Evolutionary conservation across 2,113 vertebrate genomes (phyloP).

Genomic region (Crocuta crocuta): DNA sequence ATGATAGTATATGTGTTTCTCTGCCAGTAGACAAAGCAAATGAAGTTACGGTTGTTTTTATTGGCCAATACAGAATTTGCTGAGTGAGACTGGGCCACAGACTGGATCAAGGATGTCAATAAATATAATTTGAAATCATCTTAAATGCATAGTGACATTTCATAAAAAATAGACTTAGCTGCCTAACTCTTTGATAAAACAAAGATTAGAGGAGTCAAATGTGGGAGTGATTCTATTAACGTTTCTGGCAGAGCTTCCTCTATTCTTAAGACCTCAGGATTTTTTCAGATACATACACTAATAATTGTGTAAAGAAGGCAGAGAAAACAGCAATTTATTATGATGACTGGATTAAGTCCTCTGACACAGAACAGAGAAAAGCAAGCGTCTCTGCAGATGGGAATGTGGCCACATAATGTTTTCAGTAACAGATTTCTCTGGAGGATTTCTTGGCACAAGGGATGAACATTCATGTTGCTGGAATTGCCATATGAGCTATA

Average conservation of each 20-base stretch:
- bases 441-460: conserved; percentile 55
- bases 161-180: conserved; percentile 25
- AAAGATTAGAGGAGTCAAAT: conserved; percentile 47
- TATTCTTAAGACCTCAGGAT: conserved; percentile 29
- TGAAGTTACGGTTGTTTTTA: neutral
- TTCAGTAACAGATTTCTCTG: conserved; percentile 56
- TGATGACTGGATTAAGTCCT: conserved; percentile 56
- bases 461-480: conserved; percentile 63
- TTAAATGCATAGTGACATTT: conserved; percentile 37
- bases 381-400: conserved; percentile 41
- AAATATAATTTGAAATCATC: conserved; percentile 58
- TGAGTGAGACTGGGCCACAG: conserved; percentile 33
- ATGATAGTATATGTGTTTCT: neutral
- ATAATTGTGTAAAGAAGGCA: conserved; percentile 58
- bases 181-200: conserved; percentile 16
- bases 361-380: conserved; percentile 53
- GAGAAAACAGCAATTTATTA: conserved; percentile 75
- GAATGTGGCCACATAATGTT: neutral
- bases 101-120: conserved; percentile 33
- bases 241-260: neutral
- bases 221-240: conserved; percentile 30
- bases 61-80: conserved; percentile 44
- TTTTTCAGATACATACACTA: conserved; percentile 31
- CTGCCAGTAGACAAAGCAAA: conserved; percentile 9
- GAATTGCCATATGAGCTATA: conserved; percentile 62